Evolutionary conservation across 2,888 invertebrate genomes (phyloP).

Genomic region (Pocota personata): DNA sequence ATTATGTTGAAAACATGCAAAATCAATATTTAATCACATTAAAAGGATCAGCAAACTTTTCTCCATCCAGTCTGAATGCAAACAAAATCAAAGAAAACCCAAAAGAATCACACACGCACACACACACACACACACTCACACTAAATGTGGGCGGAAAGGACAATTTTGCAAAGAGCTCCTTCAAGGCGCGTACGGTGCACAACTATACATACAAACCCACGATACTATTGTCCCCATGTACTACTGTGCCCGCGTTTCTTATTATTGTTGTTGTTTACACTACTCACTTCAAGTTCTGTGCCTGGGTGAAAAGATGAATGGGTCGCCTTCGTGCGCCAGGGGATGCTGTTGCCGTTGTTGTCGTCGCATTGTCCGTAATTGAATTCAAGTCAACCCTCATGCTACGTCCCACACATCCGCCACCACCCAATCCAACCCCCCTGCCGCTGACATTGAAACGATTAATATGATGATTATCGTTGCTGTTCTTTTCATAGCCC

Average conservation of each 20-base stretch:
- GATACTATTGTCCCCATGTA: neutral
- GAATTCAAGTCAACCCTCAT: conserved; percentile 71
- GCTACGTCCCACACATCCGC: conserved; percentile 45
- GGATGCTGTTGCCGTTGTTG: conserved; percentile 71
- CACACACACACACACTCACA: neutral
- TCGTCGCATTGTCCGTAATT: conserved; percentile 71
- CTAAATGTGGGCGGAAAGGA: conserved; percentile 11
- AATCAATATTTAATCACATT: conserved; percentile 72
- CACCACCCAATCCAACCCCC: conserved; percentile 48
- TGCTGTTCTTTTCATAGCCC: conserved; percentile 80
- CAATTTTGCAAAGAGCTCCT: conserved; percentile 17
- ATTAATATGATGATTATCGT: conserved; percentile 78
- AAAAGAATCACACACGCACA: conserved; percentile 44
- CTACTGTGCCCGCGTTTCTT: neutral
- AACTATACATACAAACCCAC: neutral
- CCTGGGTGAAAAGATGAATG: conserved; percentile 79
- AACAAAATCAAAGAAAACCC: conserved; percentile 67
- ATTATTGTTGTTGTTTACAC: neutral
- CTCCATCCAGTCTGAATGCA: conserved; percentile 49
- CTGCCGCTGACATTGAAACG: conserved; percentile 68
- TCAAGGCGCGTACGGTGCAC: conserved; percentile 24
- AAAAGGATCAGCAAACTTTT: conserved; percentile 66
- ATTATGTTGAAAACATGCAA: conserved; percentile 57
- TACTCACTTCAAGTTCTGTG: conserved; percentile 81
- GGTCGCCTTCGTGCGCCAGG: conserved; percentile 78